phyloP scores from a whole-genome alignment of 2,113 vertebrate species.

The Onychostruthus taczanowskii region DNA sequence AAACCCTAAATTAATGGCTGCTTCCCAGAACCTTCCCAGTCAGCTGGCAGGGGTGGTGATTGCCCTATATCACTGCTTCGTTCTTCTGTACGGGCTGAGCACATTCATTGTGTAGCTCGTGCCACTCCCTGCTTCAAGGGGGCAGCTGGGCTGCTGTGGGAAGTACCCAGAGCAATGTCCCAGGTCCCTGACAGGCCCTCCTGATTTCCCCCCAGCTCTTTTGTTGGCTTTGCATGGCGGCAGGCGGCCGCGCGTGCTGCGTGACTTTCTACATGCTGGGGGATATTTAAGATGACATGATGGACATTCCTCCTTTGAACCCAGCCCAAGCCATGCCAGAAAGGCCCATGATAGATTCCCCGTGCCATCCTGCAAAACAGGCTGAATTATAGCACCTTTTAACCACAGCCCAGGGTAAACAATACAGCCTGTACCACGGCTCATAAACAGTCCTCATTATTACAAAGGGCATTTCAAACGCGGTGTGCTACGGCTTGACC shows the following conservation, averaged over 20 bases:
- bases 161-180: background rate
- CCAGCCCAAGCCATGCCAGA: conserved; percentile 61
- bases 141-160: background rate
- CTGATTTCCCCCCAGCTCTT: background rate
- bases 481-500: conserved; percentile 77
- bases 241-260: background rate
- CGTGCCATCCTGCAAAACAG: conserved; percentile 71
- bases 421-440: conserved; percentile 78
- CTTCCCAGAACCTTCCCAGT: conserved; percentile 23
- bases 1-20: conserved; percentile 7
- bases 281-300: conserved; percentile 24
- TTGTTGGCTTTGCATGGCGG: background rate
- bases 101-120: background rate
- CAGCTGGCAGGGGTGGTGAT: background rate
- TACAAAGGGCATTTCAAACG: conserved; percentile 81
- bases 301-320: conserved; percentile 69
- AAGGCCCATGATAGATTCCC: conserved; percentile 68
- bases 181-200: background rate
- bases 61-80: background rate
- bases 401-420: conserved; percentile 67
- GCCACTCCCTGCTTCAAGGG: background rate
- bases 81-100: background rate
- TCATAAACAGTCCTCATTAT: conserved; percentile 79
- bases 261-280: conserved; percentile 75
- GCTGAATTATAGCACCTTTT: conserved; percentile 69